Percentiles rank a stretch among this genome's conserved stretches.
These are phyloP conservation scores for Gorsachius magnificus DNA, from an alignment of 2,797 vertebrate species.

Conservation along the genomic window DNA sequence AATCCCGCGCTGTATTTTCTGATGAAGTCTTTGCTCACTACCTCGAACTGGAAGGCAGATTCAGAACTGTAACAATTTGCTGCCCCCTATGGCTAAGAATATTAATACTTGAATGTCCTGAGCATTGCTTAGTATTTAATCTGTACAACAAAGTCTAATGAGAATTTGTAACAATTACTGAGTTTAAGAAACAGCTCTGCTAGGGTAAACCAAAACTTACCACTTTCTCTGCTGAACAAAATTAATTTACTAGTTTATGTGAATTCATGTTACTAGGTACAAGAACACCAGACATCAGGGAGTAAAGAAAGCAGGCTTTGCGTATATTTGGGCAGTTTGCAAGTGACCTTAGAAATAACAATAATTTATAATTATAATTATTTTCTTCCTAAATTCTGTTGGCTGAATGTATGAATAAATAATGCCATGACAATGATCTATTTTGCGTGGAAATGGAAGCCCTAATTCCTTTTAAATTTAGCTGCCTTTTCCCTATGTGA, in stretches of 20 bases:
- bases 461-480: not conserved
- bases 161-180: not conserved
- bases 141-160: not conserved
- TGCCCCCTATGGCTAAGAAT: constrained; percentile 64
- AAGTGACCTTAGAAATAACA: not conserved
- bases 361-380: not conserved
- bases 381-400: not conserved
- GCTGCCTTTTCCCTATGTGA: not conserved
- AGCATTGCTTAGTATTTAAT: not conserved
- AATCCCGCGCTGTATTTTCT: not conserved
- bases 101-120: not conserved
- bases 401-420: not conserved
- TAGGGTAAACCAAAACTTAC: not conserved
- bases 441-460: not conserved
- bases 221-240: not conserved
- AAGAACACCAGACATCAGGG: not conserved
- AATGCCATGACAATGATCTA: not conserved
- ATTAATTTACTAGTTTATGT: not conserved
- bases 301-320: not conserved
- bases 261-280: not conserved
- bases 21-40: not conserved
- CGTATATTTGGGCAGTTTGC: not conserved
- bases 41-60: not conserved
- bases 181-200: not conserved
- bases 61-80: constrained; percentile 43